Evolutionary conservation across 2,888 invertebrate genomes (phyloP), one percentile per base, ranked within the genome.

Genomic region (Volucella bombylans): DNA sequence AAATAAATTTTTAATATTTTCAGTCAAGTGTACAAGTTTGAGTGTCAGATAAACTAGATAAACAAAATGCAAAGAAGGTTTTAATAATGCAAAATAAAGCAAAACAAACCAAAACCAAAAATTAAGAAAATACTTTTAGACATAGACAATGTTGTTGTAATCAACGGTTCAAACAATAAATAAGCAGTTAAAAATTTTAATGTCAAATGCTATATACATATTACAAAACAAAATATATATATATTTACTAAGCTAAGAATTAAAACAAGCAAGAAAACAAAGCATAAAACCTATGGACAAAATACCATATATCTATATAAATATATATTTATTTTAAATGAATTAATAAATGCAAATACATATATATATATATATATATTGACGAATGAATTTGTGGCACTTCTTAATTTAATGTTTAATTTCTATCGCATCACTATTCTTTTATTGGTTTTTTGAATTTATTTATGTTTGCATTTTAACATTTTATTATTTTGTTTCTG

Each of bases 311-410:
- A 65, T 61, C 43, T 61, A 61, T 57, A 55, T 45, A 31, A 31
- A 78, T 69, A 81, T 80, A 77, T 82, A 82, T 82, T 78, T 82
- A 82, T 82, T 82, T 83, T 71, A 83, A 80, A 61, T 65, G 83
- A 83, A 31, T 76, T 76, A 83, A 83, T 80, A 83, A 83, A 80
- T 83, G 80, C 83, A 83, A 83, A 80, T 71, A 74, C 71, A 31
- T 31, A 31, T 31, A 31, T 59, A 59, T 59, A 31, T 59, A 59
- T 59, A 82, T 81, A 85, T 82, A 82, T 72, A 78, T 72, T 85
- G 76, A 77, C 71, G 81, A 85, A 85, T 81, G 81, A 81, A 81
- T 76, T 69, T 81, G 85, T 85, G 76, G 85, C 85, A 85, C 85
- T 81, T 72, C 77, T 85, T 71, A 72, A 65, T 83, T 83, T 64